Evolutionary conservation across 2,888 invertebrate genomes (phyloP), one percentile per base, ranked within the genome.

Genomic region (Dasysyrphus albostriatus): DNA sequence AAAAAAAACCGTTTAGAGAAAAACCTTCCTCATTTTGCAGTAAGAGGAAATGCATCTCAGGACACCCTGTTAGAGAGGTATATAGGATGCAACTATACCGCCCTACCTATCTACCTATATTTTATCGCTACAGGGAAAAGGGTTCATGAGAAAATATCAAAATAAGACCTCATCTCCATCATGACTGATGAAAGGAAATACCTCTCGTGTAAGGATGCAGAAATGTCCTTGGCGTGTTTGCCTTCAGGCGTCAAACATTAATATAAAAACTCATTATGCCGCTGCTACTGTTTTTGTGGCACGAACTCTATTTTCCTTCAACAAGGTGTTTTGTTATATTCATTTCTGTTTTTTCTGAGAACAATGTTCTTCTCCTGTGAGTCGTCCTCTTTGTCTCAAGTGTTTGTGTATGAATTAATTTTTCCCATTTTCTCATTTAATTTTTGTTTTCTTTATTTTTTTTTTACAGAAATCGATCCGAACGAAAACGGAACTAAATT

Each of bases 401-500:
- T 75, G 58, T 37, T 44, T 63, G 67, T 61, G 51, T 54, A 16
- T 10, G 58, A 74, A 77, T n/a, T 69, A 32, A 24, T 56, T 49
- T 72, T 69, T 51, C 19, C 14, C 65, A 65, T 49, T 65, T 67
- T 49, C 47, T 63, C 51, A 14, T 75, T 69, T 24, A 49, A 42
- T 70, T 34, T 32, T 42, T 65, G 58, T 44, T 63, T 44, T 67
- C 7, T 42, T 29, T n/a, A n/a, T 49, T 75, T 69, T 72, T 10
- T 83, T 65, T 3, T 87, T 87, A 14, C 83, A 88, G 88, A 88
- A 76, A 83, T 76, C 88, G 75, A 83, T 83, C 75, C 88, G 88
- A 88, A 88, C 88, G 72, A 85, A 85, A 85, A 81, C 85, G 82
- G 77, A 85, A 85, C 69, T 42, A 73, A 81, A 85, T 77, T 85